These are phyloP conservation scores for Thecocarcelia acutangulata DNA, from an alignment of 2,888 invertebrate genomes.

Conservation along the genomic window DNA sequence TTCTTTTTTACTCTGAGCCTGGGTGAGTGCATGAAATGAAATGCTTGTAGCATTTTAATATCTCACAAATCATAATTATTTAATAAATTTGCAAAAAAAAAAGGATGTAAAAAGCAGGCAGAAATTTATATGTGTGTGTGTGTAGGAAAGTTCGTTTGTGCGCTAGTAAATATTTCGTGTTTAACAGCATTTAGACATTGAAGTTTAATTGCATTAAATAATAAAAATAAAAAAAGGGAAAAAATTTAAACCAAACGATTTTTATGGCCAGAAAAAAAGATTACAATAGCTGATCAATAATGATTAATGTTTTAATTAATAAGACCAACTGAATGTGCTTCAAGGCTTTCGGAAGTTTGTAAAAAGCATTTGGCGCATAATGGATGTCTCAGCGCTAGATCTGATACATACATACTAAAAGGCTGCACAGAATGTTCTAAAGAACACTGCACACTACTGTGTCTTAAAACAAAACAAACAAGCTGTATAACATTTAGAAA, in stretches of 20 bases:
- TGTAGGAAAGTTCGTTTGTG: constrained; percentile 15
- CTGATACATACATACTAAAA: no score
- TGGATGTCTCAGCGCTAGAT: no score
- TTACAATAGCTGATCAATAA: constrained; percentile 45
- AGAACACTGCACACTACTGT: no score
- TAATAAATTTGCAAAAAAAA: constrained; percentile 55
- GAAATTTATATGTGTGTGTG: constrained; percentile 27
- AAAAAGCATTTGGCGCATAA: background rate
- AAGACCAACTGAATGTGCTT: constrained; percentile 37
- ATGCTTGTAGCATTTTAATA: constrained; percentile 61
- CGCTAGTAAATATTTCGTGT: constrained; percentile 28
- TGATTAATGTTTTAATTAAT: constrained; percentile 50
- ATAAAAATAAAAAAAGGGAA: no score
- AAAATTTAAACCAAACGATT: constrained; percentile 10
- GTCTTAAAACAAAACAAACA: no score
- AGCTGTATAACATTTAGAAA: no score
- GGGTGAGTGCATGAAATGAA: constrained; percentile 37
- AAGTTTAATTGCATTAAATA: constrained; percentile 59
- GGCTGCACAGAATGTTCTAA: no score
- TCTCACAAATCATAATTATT: constrained; percentile 68
- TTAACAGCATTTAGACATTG: constrained; percentile 60
- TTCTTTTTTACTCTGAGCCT: background rate
- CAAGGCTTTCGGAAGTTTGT: constrained; percentile 1
- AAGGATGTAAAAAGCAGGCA: background rate
- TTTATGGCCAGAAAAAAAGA: constrained; percentile 9